Evolutionary conservation across 2,888 invertebrate species (phyloP).

Genomic region (Melanotus villosus): DNA sequence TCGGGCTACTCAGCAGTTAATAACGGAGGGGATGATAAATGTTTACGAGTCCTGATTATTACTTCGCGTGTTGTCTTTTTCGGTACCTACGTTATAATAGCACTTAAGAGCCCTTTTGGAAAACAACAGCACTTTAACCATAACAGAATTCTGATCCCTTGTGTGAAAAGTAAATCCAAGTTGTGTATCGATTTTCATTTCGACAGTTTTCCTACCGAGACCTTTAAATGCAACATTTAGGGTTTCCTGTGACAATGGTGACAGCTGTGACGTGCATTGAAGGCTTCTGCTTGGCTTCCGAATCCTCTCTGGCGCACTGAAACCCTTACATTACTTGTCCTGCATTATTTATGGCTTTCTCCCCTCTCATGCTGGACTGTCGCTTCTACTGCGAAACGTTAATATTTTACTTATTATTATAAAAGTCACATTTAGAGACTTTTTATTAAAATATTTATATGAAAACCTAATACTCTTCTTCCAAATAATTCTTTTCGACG

Average conservation of each 20-base stretch:
- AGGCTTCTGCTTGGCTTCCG: conserved; percentile 40
- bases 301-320: conserved; percentile 36
- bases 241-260: conserved; percentile 43
- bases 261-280: conserved; percentile 44
- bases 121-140: conserved; percentile 13
- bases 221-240: conserved; percentile 41
- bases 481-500: background rate
- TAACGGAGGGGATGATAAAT: conserved; percentile 1
- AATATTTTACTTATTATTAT: conserved; percentile 25
- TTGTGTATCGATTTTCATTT: conserved; percentile 36
- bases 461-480: background rate
- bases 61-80: conserved; percentile 17
- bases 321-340: conserved; percentile 29
- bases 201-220: conserved; percentile 32
- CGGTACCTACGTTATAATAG: background rate
- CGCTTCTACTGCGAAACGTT: conserved; percentile 13
- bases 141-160: conserved; percentile 22
- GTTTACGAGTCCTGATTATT: conserved; percentile 9
- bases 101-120: background rate
- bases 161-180: conserved; percentile 11
- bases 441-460: background rate
- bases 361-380: conserved; percentile 20
- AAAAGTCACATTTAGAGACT: conserved; percentile 3
- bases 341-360: conserved; percentile 41
- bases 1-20: background rate